These are phyloP conservation scores for Caradrina kadenii DNA, from an alignment of 2,888 invertebrate genomes.

Conservation along the genomic window DNA sequence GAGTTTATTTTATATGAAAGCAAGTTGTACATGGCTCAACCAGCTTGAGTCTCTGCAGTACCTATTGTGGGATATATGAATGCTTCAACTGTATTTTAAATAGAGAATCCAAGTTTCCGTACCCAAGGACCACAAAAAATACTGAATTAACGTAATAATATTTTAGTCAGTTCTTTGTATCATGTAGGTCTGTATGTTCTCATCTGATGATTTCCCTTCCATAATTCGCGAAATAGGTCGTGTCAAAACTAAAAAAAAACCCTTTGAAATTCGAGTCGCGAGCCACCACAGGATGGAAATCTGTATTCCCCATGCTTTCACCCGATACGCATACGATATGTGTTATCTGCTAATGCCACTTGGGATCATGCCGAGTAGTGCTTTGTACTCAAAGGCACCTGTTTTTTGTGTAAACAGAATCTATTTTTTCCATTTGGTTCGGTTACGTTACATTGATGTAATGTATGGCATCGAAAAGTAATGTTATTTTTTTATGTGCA, in stretches of 20 bases:
- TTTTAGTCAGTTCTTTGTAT: neutral
- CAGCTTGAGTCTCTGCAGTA: no score
- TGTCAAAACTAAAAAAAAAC: constrained; percentile 79
- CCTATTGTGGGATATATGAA: no score
- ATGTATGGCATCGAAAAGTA: neutral
- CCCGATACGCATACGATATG: constrained; percentile 88
- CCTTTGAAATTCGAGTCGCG: constrained; percentile 88
- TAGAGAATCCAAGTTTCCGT: no score
- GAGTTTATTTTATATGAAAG: no score
- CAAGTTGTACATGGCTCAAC: no score
- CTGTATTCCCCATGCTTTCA: constrained; percentile 89
- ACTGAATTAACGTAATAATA: no score
- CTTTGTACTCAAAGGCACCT: constrained; percentile 89
- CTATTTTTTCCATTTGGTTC: constrained; percentile 66
- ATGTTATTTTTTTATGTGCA: neutral
- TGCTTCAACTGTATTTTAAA: no score
- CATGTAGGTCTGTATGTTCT: no score
- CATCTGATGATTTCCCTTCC: constrained; percentile 19
- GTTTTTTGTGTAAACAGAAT: constrained; percentile 83
- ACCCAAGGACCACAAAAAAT: no score
- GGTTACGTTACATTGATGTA: constrained; percentile 18
- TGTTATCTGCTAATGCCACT: constrained; percentile 88
- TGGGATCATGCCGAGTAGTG: constrained; percentile 84
- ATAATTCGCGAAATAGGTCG: constrained; percentile 72
- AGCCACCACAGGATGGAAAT: constrained; percentile 81